Conservation (phyloP, 2,888 invertebrate species). For the Xanthostigma xanthostigma region DNA sequence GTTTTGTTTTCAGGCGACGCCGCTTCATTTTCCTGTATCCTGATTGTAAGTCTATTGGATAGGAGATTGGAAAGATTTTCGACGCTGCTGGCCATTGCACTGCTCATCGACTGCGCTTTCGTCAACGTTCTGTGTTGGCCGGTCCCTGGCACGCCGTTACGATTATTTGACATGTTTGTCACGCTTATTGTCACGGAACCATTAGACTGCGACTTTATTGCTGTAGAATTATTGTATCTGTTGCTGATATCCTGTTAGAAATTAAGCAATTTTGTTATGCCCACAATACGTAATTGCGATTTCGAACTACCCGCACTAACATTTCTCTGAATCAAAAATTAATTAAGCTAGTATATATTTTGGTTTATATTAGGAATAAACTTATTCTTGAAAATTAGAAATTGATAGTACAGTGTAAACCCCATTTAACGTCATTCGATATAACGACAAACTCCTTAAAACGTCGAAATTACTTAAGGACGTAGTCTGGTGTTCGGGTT, state of each 20-base stretch:
- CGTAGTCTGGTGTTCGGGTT: no score
- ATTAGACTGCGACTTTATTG: constrained; percentile 25
- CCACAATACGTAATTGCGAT: constrained; percentile 9
- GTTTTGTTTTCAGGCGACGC: constrained; percentile 20
- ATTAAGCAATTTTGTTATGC: no score
- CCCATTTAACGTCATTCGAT: no score
- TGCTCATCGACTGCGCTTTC: constrained; percentile 23
- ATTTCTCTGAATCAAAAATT: no score
- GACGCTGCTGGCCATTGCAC: constrained; percentile 17
- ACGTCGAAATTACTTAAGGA: no score
- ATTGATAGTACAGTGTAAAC: no score
- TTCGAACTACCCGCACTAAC: background rate
- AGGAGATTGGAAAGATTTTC: constrained; percentile 16
- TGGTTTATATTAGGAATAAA: no score
- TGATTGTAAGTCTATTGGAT: constrained; percentile 25
- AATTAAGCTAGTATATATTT: no score
- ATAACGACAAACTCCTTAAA: no score
- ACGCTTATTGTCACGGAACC: constrained; percentile 27
- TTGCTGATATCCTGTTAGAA: no score
- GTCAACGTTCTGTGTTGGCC: constrained; percentile 20
- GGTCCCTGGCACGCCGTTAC: background rate
- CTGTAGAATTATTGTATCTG: constrained; percentile 8
- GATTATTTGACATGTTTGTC: constrained; percentile 13
- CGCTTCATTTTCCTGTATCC: constrained; percentile 17
- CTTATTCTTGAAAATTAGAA: no score